phyloP scores from a whole-genome alignment of 1,140 invertebrate species.

The Eurosta solidaginis region DNA sequence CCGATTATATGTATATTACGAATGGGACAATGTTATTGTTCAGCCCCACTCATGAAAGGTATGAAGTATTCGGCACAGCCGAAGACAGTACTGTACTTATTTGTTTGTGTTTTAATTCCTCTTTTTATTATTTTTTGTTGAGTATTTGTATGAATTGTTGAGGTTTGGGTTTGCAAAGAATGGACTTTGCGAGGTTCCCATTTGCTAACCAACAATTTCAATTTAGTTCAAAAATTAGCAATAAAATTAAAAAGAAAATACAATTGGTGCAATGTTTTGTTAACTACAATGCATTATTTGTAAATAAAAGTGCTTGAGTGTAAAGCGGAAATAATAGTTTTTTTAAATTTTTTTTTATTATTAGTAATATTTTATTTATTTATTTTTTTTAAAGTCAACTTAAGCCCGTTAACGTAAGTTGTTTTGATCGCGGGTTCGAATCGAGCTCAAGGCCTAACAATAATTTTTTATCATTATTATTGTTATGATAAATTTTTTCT shows the following conservation, averaged over 20 bases:
- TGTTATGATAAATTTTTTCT: no score
- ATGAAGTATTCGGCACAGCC: no score
- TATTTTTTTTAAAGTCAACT: not conserved
- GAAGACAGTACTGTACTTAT: no score
- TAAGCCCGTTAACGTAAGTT: not conserved
- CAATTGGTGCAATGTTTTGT: not conserved
- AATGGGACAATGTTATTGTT: no score
- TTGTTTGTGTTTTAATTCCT: no score
- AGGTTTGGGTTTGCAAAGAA: constrained; percentile 11
- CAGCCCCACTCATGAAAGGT: no score
- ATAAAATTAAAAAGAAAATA: not conserved
- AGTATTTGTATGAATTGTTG: no score
- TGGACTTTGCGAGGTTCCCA: not conserved
- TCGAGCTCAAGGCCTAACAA: no score
- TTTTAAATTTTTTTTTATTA: not conserved
- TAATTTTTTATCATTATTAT: no score
- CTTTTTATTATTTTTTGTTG: no score
- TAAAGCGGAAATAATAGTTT: not conserved
- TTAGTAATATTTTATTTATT: not conserved
- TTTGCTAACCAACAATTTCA: not conserved
- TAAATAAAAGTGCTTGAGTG: not conserved
- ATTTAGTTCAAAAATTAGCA: not conserved
- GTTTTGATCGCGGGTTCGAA: no score
- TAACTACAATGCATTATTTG: not conserved
- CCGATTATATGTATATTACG: no score